Percentiles rank a stretch among this genome's conserved stretches.
Conservation (phyloP, 1,140 invertebrate species). For the Scaptomyza pallida region DNA sequence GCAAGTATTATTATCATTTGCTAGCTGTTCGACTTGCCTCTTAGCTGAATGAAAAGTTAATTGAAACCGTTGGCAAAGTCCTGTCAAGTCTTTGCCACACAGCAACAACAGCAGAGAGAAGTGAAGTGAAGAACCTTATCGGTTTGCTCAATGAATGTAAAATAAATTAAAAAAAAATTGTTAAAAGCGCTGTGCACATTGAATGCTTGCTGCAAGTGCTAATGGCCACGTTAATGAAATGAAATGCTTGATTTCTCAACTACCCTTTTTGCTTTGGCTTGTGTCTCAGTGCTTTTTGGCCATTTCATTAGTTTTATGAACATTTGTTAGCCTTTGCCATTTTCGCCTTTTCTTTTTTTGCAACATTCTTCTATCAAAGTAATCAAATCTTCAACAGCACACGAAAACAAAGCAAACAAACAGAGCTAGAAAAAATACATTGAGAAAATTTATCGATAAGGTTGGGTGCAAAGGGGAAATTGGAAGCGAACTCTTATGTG, state of each 20-base stretch:
- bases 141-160: slow-evolving; percentile 72
- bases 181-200: slow-evolving; percentile 70
- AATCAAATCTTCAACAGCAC: slow-evolving; percentile 44
- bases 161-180: slow-evolving; percentile 77
- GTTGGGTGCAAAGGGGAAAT: background rate
- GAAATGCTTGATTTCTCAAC: slow-evolving; percentile 30
- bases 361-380: slow-evolving; percentile 47
- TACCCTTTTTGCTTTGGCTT: background rate
- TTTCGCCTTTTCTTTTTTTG: slow-evolving; percentile 17
- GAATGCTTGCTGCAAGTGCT: slow-evolving; percentile 78
- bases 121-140: slow-evolving; percentile 53
- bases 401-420: slow-evolving; percentile 3
- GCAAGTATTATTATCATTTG: slow-evolving; percentile 79
- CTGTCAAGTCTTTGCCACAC: slow-evolving; percentile 16
- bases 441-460: slow-evolving; percentile 15
- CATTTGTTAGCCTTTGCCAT: slow-evolving; percentile 43
- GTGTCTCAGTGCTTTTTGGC: slow-evolving; percentile 18
- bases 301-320: slow-evolving; percentile 63
- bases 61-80: slow-evolving; percentile 58
- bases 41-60: slow-evolving; percentile 77
- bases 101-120: slow-evolving; percentile 15
- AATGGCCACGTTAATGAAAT: slow-evolving; percentile 80
- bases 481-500: slow-evolving; percentile 3
- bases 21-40: slow-evolving; percentile 39
- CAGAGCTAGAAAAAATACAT: background rate